phyloP scores from a whole-genome alignment of 2,113 vertebrate genomes.

The Hydrolagus affinis region DNA sequence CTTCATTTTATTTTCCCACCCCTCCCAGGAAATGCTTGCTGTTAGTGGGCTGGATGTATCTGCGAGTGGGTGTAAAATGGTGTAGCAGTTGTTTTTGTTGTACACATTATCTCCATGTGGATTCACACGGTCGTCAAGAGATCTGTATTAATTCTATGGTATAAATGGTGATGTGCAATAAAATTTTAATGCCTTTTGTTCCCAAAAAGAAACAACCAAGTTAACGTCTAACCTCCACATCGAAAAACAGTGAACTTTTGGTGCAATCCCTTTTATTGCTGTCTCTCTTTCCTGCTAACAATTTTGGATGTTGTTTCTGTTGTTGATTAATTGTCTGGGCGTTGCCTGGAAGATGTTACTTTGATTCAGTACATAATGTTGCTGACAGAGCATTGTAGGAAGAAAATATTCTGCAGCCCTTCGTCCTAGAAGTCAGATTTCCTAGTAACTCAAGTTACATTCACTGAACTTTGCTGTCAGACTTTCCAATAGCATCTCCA shows the following conservation, averaged over 20 bases:
- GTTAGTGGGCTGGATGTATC: too few relatives aligned
- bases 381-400: neutral
- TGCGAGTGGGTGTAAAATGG: too few relatives aligned
- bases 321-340: too few relatives aligned
- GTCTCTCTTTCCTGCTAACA: neutral
- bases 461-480: neutral
- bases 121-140: too few relatives aligned
- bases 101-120: too few relatives aligned
- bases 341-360: too few relatives aligned
- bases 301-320: too few relatives aligned
- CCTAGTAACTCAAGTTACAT: neutral
- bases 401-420: neutral
- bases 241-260: neutral
- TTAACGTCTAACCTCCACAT: neutral
- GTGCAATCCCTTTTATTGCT: neutral
- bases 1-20: too few relatives aligned
- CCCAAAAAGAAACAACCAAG: neutral
- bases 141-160: too few relatives aligned
- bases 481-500: constrained; percentile 28
- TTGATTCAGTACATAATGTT: neutral
- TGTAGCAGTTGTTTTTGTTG: too few relatives aligned
- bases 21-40: too few relatives aligned
- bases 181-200: neutral
- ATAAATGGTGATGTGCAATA: neutral
- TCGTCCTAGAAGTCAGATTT: neutral